Evolutionary conservation across 2,888 invertebrate species (phyloP).

Genomic region (Fissipunctia ypsillon): DNA sequence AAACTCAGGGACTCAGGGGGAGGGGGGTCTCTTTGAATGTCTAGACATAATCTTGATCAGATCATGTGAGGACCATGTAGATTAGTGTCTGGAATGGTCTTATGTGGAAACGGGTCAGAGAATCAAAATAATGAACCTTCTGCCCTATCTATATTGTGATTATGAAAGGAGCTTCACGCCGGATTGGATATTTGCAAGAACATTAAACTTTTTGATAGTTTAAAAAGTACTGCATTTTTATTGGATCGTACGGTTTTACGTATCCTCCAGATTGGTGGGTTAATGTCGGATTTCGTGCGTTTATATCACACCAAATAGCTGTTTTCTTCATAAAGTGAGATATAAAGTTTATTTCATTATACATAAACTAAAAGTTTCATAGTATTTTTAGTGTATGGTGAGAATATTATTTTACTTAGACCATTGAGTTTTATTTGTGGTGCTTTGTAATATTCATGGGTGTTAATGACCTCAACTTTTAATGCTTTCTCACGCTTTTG

Average conservation of each 20-base stretch:
- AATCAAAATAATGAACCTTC: conserved; percentile 14
- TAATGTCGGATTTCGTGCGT: conserved; percentile 33
- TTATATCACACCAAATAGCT: conserved; percentile 40
- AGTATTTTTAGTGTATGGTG: neutral
- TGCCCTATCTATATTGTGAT: neutral
- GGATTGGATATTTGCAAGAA: conserved; percentile 41
- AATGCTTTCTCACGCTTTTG: neutral
- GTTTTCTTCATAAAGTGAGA: conserved; percentile 34
- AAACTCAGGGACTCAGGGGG: no score
- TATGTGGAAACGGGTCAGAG: neutral
- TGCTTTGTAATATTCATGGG: neutral
- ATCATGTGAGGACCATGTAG: no score
- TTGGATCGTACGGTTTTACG: conserved; percentile 61
- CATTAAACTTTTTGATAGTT: conserved; percentile 55
- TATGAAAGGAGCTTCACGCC: conserved; percentile 6
- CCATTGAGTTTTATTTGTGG: conserved; percentile 9
- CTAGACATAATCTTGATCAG: no score
- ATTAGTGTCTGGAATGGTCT: no score
- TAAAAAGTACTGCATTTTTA: conserved; percentile 61
- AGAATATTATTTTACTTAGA: conserved; percentile 16
- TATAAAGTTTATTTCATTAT: conserved; percentile 45
- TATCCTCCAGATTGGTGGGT: conserved; percentile 47
- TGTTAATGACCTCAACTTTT: neutral
- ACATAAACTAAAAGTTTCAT: conserved; percentile 13
- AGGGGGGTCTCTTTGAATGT: no score